phyloP scores from a whole-genome alignment of 2,888 invertebrate species.

The Torymus aiolomorphi region DNA sequence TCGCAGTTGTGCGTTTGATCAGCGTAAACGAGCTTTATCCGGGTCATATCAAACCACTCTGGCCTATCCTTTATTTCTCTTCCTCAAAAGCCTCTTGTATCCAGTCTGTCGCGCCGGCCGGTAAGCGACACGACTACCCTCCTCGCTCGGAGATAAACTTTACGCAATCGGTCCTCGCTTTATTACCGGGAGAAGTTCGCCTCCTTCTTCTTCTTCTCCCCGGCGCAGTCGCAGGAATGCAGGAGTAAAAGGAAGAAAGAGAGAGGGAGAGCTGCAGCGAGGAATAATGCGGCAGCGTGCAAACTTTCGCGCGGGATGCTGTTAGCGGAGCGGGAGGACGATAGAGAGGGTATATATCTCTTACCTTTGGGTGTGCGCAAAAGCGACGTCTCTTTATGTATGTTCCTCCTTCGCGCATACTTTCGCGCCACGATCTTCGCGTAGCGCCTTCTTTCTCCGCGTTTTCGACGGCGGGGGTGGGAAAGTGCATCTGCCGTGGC shows the following conservation, averaged over 20 bases:
- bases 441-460: no score
- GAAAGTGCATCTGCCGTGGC: no score
- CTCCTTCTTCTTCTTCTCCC: not conserved
- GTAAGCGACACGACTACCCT: not conserved
- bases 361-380: no score
- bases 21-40: constrained; percentile 22
- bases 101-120: not conserved
- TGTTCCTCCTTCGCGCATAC: no score
- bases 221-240: no score
- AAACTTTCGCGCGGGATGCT: no score
- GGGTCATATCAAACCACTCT: constrained; percentile 9
- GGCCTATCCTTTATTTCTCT: not conserved
- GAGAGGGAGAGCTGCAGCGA: not conserved
- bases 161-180: constrained; percentile 13
- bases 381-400: no score
- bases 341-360: no score
- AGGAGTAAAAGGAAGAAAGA: constrained; percentile 2
- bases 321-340: no score
- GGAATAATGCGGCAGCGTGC: constrained; percentile 4
- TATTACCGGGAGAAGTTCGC: constrained; percentile 21
- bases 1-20: constrained; percentile 15
- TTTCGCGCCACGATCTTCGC: no score
- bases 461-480: no score
- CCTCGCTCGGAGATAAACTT: constrained; percentile 12
- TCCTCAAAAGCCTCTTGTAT: not conserved